Conservation (phyloP, 1,140 invertebrate genomes). For the Drosophila triauraria region DNA sequence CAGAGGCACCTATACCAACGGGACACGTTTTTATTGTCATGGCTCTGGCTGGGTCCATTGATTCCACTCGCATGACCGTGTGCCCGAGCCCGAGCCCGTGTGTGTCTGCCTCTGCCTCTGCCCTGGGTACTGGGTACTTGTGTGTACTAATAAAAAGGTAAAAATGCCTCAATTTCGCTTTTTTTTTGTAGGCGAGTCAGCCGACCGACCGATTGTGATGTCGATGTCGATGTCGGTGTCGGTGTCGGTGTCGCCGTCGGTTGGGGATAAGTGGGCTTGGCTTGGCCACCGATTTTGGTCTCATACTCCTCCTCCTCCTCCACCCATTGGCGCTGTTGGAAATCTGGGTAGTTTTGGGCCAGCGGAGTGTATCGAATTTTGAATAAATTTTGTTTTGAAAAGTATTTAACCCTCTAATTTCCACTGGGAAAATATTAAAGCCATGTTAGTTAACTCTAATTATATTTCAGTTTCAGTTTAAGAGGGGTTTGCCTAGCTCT, state of each 20-base stretch:
- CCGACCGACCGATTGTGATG: slow-evolving; percentile 46
- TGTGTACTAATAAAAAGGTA: slow-evolving; percentile 57
- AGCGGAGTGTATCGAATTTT: neutral
- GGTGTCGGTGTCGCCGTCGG: slow-evolving; percentile 7
- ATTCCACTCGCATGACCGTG: slow-evolving; percentile 46
- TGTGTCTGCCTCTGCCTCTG: slow-evolving; percentile 13
- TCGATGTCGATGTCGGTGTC: slow-evolving; percentile 17
- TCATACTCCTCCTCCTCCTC: slow-evolving; percentile 7
- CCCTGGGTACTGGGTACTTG: slow-evolving; percentile 15
- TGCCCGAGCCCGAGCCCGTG: slow-evolving; percentile 2
- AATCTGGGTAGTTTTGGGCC: neutral
- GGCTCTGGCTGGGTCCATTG: slow-evolving; percentile 52
- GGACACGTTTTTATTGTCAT: slow-evolving; percentile 59
- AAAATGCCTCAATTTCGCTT: slow-evolving; percentile 60
- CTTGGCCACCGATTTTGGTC: slow-evolving; percentile 17
- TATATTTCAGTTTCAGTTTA: no score
- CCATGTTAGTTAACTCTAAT: no score
- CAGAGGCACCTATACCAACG: slow-evolving; percentile 19
- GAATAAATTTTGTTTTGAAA: neutral
- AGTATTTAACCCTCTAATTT: no score
- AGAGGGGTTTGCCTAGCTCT: no score
- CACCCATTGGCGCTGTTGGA: neutral
- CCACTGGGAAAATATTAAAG: no score
- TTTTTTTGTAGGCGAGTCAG: slow-evolving; percentile 43
- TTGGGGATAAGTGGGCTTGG: slow-evolving; percentile 33